These are phyloP conservation scores for Eupithecia subumbrata DNA, from an alignment of 2,888 invertebrate species.

Conservation along the genomic window DNA sequence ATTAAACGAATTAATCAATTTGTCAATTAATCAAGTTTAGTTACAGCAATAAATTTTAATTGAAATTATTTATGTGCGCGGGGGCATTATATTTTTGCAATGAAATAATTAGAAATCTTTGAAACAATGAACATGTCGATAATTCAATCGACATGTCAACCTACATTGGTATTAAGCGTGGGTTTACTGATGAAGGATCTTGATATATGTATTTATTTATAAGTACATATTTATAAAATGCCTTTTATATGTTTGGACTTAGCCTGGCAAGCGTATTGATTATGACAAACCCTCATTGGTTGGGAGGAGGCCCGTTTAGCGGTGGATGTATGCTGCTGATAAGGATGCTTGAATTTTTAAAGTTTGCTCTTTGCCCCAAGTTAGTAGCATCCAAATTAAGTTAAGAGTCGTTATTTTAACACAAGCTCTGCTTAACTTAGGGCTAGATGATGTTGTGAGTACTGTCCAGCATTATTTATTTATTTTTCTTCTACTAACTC, in stretches of 20 bases:
- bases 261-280: background rate
- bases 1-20: constrained; percentile 11
- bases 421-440: no score
- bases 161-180: constrained; percentile 16
- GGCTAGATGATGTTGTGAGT: no score
- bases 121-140: constrained; percentile 22
- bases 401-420: no score
- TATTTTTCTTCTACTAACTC: no score
- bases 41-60: constrained; percentile 26
- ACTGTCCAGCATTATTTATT: no score
- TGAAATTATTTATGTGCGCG: constrained; percentile 24
- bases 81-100: constrained; percentile 32
- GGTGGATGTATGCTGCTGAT: background rate
- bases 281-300: background rate
- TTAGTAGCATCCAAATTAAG: background rate
- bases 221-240: background rate
- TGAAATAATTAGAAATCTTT: constrained; percentile 28
- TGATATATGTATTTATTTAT: background rate
- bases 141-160: constrained; percentile 10
- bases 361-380: background rate
- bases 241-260: background rate
- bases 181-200: background rate
- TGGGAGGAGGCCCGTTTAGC: background rate
- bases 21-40: constrained; percentile 22
- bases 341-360: background rate